These are phyloP conservation scores for Empis stercorea DNA, from an alignment of 2,888 invertebrate genomes.

Conservation along the genomic window DNA sequence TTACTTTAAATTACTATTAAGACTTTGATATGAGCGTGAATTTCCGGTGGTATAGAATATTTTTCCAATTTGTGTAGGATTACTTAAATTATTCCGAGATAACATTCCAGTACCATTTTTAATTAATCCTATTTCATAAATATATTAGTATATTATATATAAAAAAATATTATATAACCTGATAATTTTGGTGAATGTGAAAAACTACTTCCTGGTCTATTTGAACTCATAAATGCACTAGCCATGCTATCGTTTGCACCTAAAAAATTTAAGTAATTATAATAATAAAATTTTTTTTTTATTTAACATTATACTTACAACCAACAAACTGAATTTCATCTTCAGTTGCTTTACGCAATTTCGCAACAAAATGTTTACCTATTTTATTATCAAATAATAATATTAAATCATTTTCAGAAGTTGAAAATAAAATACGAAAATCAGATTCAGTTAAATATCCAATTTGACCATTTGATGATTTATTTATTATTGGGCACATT, in stretches of 20 bases:
- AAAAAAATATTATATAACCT: too few species aligned
- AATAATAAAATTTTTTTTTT: neutral
- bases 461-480: slow-evolving; percentile 44
- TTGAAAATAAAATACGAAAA: slow-evolving; percentile 57
- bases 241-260: slow-evolving; percentile 7
- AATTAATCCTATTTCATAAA: slow-evolving; percentile 15
- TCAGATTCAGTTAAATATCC: slow-evolving; percentile 52
- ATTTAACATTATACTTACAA: slow-evolving; percentile 24
- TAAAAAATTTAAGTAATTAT: neutral
- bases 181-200: slow-evolving; percentile 23
- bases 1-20: slow-evolving; percentile 25
- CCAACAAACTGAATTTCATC: slow-evolving; percentile 57
- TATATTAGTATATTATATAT: neutral
- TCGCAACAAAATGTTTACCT: slow-evolving; percentile 71
- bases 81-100: slow-evolving; percentile 20
- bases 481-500: slow-evolving; percentile 68
- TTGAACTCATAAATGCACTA: slow-evolving; percentile 6
- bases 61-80: slow-evolving; percentile 19
- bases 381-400: slow-evolving; percentile 65
- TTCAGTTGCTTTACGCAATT: slow-evolving; percentile 56
- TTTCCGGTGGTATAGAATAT: slow-evolving; percentile 17
- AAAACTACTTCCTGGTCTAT: slow-evolving; percentile 19
- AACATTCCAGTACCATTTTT: slow-evolving; percentile 22
- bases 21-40: slow-evolving; percentile 26
- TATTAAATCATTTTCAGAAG: slow-evolving; percentile 64